phyloP scores from a whole-genome alignment of 2,888 invertebrate genomes.

The Didymodactylos carnosus region DNA sequence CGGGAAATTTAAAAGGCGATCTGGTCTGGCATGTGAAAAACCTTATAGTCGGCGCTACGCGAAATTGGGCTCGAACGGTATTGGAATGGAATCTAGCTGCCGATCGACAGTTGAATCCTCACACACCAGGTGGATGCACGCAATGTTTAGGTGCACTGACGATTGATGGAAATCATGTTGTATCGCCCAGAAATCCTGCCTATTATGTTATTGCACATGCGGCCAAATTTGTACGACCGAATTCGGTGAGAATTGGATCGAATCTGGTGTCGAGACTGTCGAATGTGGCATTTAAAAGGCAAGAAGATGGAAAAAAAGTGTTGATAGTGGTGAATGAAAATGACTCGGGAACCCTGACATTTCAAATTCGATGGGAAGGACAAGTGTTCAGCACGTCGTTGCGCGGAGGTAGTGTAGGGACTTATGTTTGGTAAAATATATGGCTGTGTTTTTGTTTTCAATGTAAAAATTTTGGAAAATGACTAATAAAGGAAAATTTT shows the following conservation, averaged over 20 bases:
- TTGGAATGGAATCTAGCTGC: slow-evolving; percentile 17
- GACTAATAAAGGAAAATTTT: too few relatives aligned
- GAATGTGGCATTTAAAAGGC: not conserved
- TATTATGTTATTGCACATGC: slow-evolving; percentile 16
- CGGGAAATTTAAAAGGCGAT: slow-evolving; percentile 12
- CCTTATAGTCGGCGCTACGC: slow-evolving; percentile 16
- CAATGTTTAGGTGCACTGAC: slow-evolving; percentile 16
- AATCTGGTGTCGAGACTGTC: not conserved
- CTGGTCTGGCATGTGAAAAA: slow-evolving; percentile 15
- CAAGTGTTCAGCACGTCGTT: not conserved
- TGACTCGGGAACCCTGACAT: not conserved
- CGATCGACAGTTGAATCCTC: slow-evolving; percentile 6
- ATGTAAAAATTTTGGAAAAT: too few relatives aligned
- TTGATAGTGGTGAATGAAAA: not conserved
- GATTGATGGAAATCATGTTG: slow-evolving; percentile 1
- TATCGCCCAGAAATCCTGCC: slow-evolving; percentile 9
- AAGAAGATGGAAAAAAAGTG: not conserved
- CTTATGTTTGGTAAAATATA: not conserved
- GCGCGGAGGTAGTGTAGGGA: not conserved
- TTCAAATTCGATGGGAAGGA: not conserved
- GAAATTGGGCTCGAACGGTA: slow-evolving; percentile 14
- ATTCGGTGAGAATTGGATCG: slow-evolving; percentile 5
- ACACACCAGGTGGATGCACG: slow-evolving; percentile 16
- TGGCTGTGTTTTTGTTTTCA: too few relatives aligned
- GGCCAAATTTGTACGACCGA: slow-evolving; percentile 15